phyloP scores from a whole-genome alignment of 2,888 invertebrate species.

The Morinoia aosen region DNA sequence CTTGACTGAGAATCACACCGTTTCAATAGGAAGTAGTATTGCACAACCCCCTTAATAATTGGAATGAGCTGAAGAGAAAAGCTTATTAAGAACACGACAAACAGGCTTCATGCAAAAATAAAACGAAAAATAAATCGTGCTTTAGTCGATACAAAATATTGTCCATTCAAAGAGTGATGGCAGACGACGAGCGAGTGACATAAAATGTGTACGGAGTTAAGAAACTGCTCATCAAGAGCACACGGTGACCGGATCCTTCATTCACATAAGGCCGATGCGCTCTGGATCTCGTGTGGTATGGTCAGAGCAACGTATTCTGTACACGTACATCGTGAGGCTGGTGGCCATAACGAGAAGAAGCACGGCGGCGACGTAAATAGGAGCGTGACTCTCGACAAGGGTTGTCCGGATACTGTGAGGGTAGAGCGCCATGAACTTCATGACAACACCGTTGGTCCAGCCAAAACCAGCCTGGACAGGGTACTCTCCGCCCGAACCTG shows the following conservation, averaged over 20 bases:
- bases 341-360: neutral
- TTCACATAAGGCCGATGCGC: constrained; percentile 4
- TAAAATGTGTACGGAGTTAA: neutral
- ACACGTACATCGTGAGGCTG: constrained; percentile 12
- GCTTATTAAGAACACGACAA: neutral
- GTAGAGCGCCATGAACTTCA: constrained; percentile 84
- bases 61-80: neutral
- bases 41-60: neutral
- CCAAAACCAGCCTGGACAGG: constrained; percentile 93
- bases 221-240: neutral
- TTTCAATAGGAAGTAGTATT: neutral
- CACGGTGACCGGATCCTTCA: neutral
- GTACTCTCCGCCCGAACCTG: constrained; percentile 92
- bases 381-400: neutral
- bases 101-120: neutral
- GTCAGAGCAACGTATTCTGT: constrained; percentile 36
- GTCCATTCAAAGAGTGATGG: neutral
- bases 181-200: neutral
- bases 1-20: neutral
- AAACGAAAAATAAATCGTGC: neutral
- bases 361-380: constrained; percentile 1
- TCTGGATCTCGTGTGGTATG: neutral
- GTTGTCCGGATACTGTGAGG: constrained; percentile 71
- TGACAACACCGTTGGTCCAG: constrained; percentile 92
- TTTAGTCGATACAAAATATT: neutral